A percentile compares a stretch with the other conserved stretches of the same genome.
Conservation (phyloP, 2,888 invertebrate species). For the Caenorhabditis virilis region DNA sequence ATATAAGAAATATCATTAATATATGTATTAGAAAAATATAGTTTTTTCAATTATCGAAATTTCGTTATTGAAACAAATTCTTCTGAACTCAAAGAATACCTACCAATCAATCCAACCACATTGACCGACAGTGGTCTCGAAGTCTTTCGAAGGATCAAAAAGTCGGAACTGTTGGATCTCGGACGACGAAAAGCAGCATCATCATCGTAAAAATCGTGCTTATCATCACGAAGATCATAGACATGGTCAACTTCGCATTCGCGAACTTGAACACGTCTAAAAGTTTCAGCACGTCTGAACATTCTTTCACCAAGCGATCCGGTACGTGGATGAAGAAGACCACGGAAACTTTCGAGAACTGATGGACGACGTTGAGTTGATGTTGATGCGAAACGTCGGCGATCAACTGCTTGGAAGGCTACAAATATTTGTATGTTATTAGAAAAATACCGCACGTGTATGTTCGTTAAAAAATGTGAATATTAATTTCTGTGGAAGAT, state of each 20-base stretch:
- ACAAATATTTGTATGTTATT: too few species aligned
- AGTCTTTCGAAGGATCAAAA: slow-evolving; percentile 54
- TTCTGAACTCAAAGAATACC: slow-evolving; percentile 5
- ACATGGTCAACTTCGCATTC: slow-evolving; percentile 44
- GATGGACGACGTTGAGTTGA: slow-evolving; percentile 34
- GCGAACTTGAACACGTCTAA: slow-evolving; percentile 25
- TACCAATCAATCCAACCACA: slow-evolving; percentile 54
- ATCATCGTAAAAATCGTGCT: slow-evolving; percentile 49
- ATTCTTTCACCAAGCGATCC: slow-evolving; percentile 21
- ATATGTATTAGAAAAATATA: too few species aligned
- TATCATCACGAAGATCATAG: slow-evolving; percentile 44
- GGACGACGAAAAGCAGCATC: slow-evolving; percentile 48
- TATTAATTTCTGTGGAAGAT: too few species aligned
- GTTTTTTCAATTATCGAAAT: too few species aligned
- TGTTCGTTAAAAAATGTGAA: too few species aligned
- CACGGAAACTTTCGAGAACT: slow-evolving; percentile 16
- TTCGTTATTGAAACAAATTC: too few species aligned
- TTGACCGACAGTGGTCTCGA: slow-evolving; percentile 55
- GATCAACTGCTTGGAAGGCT: too few species aligned
- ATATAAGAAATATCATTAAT: too few species aligned
- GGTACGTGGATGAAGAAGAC: slow-evolving; percentile 26
- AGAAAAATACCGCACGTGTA: too few species aligned
- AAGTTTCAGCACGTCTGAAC: slow-evolving; percentile 23
- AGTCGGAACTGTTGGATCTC: slow-evolving; percentile 52
- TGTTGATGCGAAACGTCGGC: too few species aligned